These are phyloP conservation scores for Malaclemys terrapin DNA, from an alignment of 2,113 vertebrate genomes.

Conservation along the genomic window DNA sequence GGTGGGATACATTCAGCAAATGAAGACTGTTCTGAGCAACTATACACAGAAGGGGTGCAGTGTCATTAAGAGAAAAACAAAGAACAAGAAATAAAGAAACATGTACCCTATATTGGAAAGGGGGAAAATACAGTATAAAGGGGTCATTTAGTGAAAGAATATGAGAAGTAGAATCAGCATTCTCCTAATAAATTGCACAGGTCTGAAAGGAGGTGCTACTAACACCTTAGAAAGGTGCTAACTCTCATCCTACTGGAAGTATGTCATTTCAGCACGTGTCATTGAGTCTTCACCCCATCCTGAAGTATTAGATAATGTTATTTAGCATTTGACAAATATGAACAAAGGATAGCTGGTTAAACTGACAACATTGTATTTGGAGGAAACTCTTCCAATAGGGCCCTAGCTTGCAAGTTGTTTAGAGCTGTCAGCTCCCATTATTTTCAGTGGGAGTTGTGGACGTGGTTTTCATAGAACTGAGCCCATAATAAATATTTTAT, in stretches of 20 bases:
- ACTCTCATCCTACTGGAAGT: neutral
- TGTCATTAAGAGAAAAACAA: neutral
- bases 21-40: neutral
- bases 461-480: neutral
- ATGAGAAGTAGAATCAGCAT: neutral
- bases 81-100: neutral
- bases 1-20: neutral
- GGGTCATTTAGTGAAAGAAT: neutral
- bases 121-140: neutral
- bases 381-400: neutral
- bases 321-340: neutral
- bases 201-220: neutral
- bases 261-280: neutral
- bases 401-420: neutral
- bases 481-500: neutral
- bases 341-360: neutral
- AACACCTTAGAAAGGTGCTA: neutral
- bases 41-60: neutral
- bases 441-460: neutral
- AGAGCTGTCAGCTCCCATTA: neutral
- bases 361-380: neutral
- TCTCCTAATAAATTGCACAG: neutral
- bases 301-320: neutral
- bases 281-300: neutral
- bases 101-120: neutral